Conservation (phyloP, 2,888 invertebrate species). For the Tenthredo notha region DNA sequence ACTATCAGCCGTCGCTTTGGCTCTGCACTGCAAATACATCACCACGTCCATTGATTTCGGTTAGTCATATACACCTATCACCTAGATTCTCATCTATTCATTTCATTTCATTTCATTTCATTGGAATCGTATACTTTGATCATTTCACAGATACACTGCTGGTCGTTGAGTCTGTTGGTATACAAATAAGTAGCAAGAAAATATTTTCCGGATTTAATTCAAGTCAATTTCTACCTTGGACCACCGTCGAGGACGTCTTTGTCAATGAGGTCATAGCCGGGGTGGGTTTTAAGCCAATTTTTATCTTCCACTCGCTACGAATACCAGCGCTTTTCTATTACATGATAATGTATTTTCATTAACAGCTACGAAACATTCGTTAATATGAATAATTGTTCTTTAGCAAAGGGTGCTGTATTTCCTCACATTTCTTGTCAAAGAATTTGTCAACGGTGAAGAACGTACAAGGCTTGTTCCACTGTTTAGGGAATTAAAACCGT, state of each 20-base stretch:
- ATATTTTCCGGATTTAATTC: conserved; percentile 64
- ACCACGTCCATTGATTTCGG: conserved; percentile 66
- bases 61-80: conserved; percentile 57
- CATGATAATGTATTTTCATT: no score
- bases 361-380: no score
- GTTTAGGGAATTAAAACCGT: conserved; percentile 74
- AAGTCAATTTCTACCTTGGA: conserved; percentile 74
- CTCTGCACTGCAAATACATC: conserved; percentile 62
- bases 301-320: no score
- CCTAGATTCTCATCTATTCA: not conserved
- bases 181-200: conserved; percentile 70
- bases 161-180: conserved; percentile 72
- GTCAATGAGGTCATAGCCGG: conserved; percentile 76
- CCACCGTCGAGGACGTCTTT: conserved; percentile 72
- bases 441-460: conserved; percentile 66
- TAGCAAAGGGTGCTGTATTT: conserved; percentile 75
- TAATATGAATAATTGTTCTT: conserved; percentile 51
- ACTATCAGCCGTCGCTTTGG: conserved; percentile 57
- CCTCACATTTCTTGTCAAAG: conserved; percentile 72
- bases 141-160: conserved; percentile 70
- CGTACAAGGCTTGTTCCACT: conserved; percentile 72
- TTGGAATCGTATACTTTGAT: not conserved
- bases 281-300: conserved; percentile 62
- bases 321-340: no score
- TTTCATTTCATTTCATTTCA: not conserved